These are phyloP conservation scores for Corbicula japonica DNA, from an alignment of 2,888 invertebrate genomes.

Conservation along the genomic window DNA sequence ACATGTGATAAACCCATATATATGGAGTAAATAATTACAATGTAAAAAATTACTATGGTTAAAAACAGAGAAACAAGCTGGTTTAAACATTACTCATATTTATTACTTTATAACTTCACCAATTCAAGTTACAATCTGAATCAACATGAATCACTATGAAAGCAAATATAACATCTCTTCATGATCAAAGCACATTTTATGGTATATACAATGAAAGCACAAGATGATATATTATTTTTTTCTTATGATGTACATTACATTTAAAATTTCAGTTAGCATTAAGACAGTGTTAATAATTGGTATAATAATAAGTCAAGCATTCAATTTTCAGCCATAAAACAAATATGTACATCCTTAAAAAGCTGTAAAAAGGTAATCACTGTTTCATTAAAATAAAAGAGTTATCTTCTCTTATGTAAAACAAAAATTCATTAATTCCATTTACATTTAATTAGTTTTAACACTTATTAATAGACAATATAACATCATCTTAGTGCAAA, in stretches of 20 bases:
- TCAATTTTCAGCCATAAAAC: no score
- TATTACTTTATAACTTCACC: constrained; percentile 49
- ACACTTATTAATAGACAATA: no score
- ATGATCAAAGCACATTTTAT: constrained; percentile 36
- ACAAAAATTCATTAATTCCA: no score
- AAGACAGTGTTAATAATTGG: no score
- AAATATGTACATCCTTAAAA: constrained; percentile 12
- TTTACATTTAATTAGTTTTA: no score
- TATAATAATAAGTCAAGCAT: no score
- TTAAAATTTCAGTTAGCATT: background rate
- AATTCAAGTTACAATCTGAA: constrained; percentile 39
- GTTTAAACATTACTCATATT: constrained; percentile 48
- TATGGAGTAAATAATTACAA: background rate
- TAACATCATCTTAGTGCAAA: no score
- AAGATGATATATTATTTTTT: constrained; percentile 20
- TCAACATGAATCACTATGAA: constrained; percentile 46
- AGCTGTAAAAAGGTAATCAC: background rate
- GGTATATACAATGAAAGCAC: constrained; percentile 39
- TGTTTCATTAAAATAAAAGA: background rate
- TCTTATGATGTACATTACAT: constrained; percentile 5
- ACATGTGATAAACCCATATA: no score
- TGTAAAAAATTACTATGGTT: background rate
- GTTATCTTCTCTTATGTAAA: no score
- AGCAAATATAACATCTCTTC: constrained; percentile 26
- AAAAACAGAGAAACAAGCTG: no score